These are phyloP conservation scores for Podilymbus podiceps DNA, from an alignment of 2,113 vertebrate species.

Conservation along the genomic window DNA sequence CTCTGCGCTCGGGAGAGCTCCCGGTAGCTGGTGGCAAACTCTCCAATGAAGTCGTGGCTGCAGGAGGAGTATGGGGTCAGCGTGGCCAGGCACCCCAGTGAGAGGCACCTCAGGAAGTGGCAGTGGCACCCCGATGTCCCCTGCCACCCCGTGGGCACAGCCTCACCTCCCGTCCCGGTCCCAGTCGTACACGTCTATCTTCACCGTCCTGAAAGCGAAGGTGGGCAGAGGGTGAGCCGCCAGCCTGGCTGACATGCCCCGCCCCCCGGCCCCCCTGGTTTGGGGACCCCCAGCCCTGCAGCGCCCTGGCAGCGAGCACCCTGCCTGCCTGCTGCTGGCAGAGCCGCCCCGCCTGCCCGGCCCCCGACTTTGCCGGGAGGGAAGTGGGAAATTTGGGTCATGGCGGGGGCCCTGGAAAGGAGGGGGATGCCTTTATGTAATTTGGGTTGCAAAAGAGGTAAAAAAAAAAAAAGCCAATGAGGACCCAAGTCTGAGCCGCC, in stretches of 20 bases:
- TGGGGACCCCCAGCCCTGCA: not conserved
- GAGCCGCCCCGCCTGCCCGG: not conserved
- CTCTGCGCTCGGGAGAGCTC: constrained; percentile 95
- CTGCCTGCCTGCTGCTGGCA: not conserved
- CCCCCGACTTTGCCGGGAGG: not conserved
- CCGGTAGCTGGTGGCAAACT: constrained; percentile 98
- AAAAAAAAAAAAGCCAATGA: not conserved
- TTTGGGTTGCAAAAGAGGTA: not conserved
- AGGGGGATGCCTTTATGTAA: constrained; percentile 27
- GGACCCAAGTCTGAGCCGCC: not conserved
- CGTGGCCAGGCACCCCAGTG: accelerated
- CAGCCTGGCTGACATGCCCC: not conserved
- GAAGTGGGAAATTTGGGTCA: constrained; percentile 14
- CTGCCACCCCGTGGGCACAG: accelerated
- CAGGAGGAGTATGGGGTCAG: not conserved
- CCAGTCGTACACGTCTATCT: constrained; percentile 97
- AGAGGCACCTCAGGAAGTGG: not conserved
- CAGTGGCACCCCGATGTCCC: not conserved
- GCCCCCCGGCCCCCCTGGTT: not conserved
- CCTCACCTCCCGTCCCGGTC: constrained; percentile 95
- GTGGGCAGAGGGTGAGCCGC: not conserved
- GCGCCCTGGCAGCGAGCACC: accelerated
- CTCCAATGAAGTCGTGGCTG: constrained; percentile 97
- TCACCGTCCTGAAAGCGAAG: constrained; percentile 85
- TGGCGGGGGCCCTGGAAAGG: not conserved